Evolutionary conservation across 2,888 invertebrate genomes (phyloP), one percentile per base, ranked within the genome.

Genomic region (Coronaproctus castanopsis): DNA sequence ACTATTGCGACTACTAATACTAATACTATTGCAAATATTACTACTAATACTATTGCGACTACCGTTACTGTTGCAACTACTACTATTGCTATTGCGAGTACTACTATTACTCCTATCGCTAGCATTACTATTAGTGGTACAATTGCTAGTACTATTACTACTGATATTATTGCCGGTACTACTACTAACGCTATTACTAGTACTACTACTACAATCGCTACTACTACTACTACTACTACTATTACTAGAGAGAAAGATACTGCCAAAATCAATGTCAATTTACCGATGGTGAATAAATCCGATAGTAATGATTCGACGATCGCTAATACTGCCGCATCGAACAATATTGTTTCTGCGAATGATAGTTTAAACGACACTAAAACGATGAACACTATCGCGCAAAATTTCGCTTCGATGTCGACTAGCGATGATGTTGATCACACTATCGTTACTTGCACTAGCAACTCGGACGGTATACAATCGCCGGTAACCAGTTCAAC

Each of bases 181-280:
- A 36, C 5, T 36, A 36, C 5, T 36, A 36, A 36, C 36, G 14
- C 36, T 22, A 54, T 60, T 52, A 57, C 57, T 51, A 60, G 57
- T 52, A 60, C 57, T 55, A 57, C 60, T 57, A 57, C 60, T 57
- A 57, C 60, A 21, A 57, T 57, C 54, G 60, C 57, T 60, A 60
- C 57, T 21, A 60, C 60, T 50, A 56, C 60, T 23, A 60, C 53
- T 57, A 60, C 60, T 50, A 60, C 57, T 36, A 57, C 60, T 57
- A 57, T 54, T 60, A 57, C 60, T 53, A 60, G 54, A 53, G 60
- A 60, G 53, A 60, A 60, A 21, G 53, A 53, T 53, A 53, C 21
- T 14, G 57, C 55, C 36, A 59, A 59, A 48, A 57, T n/a, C 77
- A 3, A 79, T 80, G 66, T 77, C 57, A 10, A n/a, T n/a, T n/a